These are phyloP conservation scores for Lasiommata megera DNA, from an alignment of 2,888 invertebrate genomes.

Conservation along the genomic window DNA sequence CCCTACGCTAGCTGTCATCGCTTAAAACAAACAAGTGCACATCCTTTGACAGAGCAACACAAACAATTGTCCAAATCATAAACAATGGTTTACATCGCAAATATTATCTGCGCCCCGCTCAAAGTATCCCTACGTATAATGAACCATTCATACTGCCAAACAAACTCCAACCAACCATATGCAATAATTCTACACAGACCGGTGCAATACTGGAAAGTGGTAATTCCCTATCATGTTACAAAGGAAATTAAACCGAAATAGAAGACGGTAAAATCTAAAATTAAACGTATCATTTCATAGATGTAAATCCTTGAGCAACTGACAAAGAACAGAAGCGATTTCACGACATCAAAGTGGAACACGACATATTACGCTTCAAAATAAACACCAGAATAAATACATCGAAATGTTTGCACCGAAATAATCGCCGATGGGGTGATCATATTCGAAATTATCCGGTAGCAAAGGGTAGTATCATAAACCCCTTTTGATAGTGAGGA, in stretches of 20 bases:
- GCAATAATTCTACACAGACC: conserved; percentile 73
- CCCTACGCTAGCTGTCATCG: conserved; percentile 45
- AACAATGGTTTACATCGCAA: conserved; percentile 79
- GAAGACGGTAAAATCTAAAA: conserved; percentile 70
- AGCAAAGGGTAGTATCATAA: conserved; percentile 68
- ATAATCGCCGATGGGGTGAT: conserved; percentile 76
- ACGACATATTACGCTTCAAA: conserved; percentile 80
- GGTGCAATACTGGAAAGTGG: conserved; percentile 48
- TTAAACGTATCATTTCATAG: conserved; percentile 66
- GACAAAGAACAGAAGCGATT: conserved; percentile 80
- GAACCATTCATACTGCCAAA: conserved; percentile 80
- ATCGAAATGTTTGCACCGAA: conserved; percentile 77
- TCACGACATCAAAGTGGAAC: conserved; percentile 81
- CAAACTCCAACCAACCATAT: conserved; percentile 80
- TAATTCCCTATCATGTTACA: conserved; percentile 65
- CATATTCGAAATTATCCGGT: conserved; percentile 74
- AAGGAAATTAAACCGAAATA: conserved; percentile 70
- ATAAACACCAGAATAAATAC: conserved; percentile 80
- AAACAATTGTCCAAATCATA: conserved; percentile 80
- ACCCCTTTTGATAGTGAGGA: conserved; percentile 69
- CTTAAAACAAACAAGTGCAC: conserved; percentile 74
- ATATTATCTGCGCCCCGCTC: conserved; percentile 69
- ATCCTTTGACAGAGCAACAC: conserved; percentile 78
- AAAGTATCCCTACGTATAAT: conserved; percentile 76
- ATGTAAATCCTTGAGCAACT: conserved; percentile 73